Percentiles rank a stretch among this genome's conserved stretches.
These are phyloP conservation scores for Drosophila malerkotliana DNA, from an alignment of 1,140 invertebrate species.

Conservation along the genomic window DNA sequence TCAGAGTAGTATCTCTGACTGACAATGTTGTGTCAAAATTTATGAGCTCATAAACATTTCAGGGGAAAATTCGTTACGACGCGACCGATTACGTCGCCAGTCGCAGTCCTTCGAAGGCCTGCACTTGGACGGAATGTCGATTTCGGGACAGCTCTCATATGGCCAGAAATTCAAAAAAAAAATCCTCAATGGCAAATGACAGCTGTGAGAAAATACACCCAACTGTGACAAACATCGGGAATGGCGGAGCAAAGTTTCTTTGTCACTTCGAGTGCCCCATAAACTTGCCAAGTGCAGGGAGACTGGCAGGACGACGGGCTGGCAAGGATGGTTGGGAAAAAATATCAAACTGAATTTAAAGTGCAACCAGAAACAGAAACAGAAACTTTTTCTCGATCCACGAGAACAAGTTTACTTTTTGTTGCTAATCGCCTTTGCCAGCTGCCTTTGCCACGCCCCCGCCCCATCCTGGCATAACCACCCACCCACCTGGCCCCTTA, in stretches of 20 bases:
- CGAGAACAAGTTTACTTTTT: slow-evolving; percentile 27
- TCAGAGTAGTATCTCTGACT: background rate
- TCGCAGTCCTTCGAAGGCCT: slow-evolving; percentile 1
- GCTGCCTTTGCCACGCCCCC: slow-evolving; percentile 1
- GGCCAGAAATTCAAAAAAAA: slow-evolving; percentile 10
- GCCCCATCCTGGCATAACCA: background rate
- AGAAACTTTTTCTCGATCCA: slow-evolving; percentile 20
- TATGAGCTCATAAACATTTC: slow-evolving; percentile 75
- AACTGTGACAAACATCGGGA: slow-evolving; percentile 6
- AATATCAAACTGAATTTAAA: slow-evolving; percentile 37
- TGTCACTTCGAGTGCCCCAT: slow-evolving; percentile 52
- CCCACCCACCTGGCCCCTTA: slow-evolving; percentile 16
- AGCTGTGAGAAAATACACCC: slow-evolving; percentile 20
- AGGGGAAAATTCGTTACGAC: slow-evolving; percentile 54
- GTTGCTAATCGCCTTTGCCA: slow-evolving; percentile 40
- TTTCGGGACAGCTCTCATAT: background rate
- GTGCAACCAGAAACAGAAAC: slow-evolving; percentile 18
- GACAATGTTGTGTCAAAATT: slow-evolving; percentile 45
- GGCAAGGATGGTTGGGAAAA: slow-evolving; percentile 3
- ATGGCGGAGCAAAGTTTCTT: slow-evolving; percentile 58
- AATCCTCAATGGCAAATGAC: slow-evolving; percentile 28
- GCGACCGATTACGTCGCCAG: slow-evolving; percentile 44
- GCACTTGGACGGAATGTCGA: slow-evolving; percentile 1
- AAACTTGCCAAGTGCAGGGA: slow-evolving; percentile 60
- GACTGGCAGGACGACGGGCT: too few species aligned